Conservation (phyloP, 2,113 vertebrate species). For the Megaleporinus macrocephalus region DNA sequence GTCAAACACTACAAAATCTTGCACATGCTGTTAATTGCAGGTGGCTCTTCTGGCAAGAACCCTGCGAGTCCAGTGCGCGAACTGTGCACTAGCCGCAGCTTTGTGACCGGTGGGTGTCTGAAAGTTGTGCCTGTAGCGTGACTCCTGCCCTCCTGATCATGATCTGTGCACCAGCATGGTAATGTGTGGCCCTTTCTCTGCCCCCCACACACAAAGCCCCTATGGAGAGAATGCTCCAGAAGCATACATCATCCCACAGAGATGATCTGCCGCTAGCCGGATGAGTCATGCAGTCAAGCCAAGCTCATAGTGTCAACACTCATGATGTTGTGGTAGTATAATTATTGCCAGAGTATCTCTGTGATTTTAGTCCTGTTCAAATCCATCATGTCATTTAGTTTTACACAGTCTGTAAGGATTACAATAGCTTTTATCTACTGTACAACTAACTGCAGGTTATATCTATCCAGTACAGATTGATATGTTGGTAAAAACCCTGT, state of each 20-base stretch:
- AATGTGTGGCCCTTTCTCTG: slow-evolving; percentile 57
- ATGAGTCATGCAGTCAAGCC: slow-evolving; percentile 33
- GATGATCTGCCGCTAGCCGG: slow-evolving; percentile 63
- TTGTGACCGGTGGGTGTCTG: slow-evolving; percentile 19
- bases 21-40: slow-evolving; percentile 1
- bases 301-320: slow-evolving; percentile 1
- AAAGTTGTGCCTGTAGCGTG: slow-evolving; percentile 8
- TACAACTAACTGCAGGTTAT: no score
- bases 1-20: background rate
- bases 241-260: slow-evolving; percentile 69
- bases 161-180: slow-evolving; percentile 59
- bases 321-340: slow-evolving; percentile 6
- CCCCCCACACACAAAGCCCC: slow-evolving; percentile 52
- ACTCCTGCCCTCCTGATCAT: slow-evolving; percentile 45
- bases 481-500: no score
- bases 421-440: background rate
- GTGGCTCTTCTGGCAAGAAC: background rate
- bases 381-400: background rate
- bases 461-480: no score
- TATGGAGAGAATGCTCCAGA: slow-evolving; percentile 62
- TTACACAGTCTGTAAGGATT: background rate
- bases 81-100: background rate
- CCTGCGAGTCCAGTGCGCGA: background rate
- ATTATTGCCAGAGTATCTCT: background rate
- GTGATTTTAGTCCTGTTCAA: background rate